Evolutionary conservation across 1,140 invertebrate genomes (phyloP), one percentile per base, ranked within the genome.

Genomic region (Charaxes varanes): DNA sequence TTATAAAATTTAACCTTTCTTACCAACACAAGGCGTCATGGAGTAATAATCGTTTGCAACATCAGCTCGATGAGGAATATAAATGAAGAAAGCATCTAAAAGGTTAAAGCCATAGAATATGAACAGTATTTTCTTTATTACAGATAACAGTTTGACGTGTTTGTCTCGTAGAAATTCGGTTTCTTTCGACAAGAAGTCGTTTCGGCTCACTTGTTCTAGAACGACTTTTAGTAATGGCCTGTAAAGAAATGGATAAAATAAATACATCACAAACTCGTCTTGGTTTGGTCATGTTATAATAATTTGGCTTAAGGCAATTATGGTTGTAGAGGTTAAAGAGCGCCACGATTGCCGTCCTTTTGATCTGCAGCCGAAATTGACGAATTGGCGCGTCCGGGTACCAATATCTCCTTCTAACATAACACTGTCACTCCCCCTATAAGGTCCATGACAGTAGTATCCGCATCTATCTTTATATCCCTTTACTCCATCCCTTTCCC

Each of bases 21-120:
- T 64, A 78, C 70, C 70, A 26, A 69, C 62, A 36, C 73, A 78
- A 24, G 46, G 65, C 1, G 60, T 54, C 64, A 74, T 69, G 2
- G 55, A 56, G 42, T 57, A 77, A 33, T 54, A 51, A 36, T 69
- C 49, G 13, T 55, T 56, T 2, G 53, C 22, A 4, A 69, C 27
- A 28, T 76, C 51, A 14, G 45, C 22, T 1, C 68, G 56, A 27
- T 61, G 37, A 1, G 71, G 74, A 6, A 74, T 14, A 37, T 76
- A 79, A 12, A 73, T 53, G 7, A 61, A 56, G 2, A 48, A 12
- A 6, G 36, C 59, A 34, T 76, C 52, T 0, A 53, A 11, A 1
- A 51, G 14, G 17, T 72, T 76, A 3, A 50, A 47, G 13, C 40
- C 40, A 21, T 70, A 69, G 32, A 76, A 79, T 7, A 59, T 28